Evolutionary conservation across 2,888 invertebrate species (phyloP).

Genomic region (Endotricha flammealis): DNA sequence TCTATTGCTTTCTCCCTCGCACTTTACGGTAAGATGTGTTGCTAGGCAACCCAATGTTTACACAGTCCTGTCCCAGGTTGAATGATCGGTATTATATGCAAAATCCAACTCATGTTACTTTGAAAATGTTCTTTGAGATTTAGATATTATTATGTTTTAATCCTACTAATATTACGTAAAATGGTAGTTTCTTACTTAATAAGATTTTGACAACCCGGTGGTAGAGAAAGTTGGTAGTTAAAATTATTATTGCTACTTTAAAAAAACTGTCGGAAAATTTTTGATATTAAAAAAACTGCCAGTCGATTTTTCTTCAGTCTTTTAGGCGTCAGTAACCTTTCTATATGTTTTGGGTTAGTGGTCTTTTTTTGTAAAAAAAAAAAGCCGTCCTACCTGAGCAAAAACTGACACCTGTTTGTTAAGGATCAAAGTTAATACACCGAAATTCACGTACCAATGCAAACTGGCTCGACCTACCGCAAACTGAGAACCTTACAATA

Average conservation of each 20-base stretch:
- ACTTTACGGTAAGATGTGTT: constrained; percentile 27
- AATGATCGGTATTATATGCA: constrained; percentile 36
- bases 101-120: constrained; percentile 18
- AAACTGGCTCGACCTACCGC: constrained; percentile 40
- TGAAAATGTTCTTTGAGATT: constrained; percentile 16
- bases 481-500: constrained; percentile 23
- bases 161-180: no score
- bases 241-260: no score
- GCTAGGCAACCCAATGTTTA: constrained; percentile 43
- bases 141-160: no score
- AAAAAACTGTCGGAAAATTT: no score
- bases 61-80: constrained; percentile 26
- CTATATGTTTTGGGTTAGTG: no score
- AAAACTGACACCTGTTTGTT: constrained; percentile 1
- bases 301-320: no score
- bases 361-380: no score
- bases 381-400: constrained; percentile 6
- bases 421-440: neutral
- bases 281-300: no score
- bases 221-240: no score
- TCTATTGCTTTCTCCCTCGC: constrained; percentile 22
- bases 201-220: no score
- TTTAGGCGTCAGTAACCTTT: no score
- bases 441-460: constrained; percentile 18
- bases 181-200: no score